Percentiles rank a stretch among this genome's conserved stretches.
These are phyloP conservation scores for Pantherophis guttatus DNA, from an alignment of 2,113 vertebrate species.

Conservation along the genomic window DNA sequence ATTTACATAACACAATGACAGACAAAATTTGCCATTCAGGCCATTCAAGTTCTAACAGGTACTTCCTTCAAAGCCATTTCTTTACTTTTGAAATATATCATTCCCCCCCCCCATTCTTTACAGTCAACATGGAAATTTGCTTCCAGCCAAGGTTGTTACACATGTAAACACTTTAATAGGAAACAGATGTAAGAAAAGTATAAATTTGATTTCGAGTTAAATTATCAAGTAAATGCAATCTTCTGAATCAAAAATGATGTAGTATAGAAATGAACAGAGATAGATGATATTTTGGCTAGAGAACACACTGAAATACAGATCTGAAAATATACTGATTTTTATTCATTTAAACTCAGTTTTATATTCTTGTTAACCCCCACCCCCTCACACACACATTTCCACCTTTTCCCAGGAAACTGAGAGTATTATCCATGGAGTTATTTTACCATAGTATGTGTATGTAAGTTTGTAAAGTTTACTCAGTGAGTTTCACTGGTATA, in stretches of 20 bases:
- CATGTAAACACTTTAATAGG: not conserved
- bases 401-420: not conserved
- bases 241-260: conserved; percentile 36
- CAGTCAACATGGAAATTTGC: conserved; percentile 13
- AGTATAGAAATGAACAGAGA: not conserved
- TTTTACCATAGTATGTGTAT: not conserved
- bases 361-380: not conserved
- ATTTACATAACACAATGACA: conserved; percentile 11
- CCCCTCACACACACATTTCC: not conserved
- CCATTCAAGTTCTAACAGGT: conserved; percentile 16
- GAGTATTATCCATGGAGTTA: not conserved
- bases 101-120: conserved; percentile 10
- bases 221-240: conserved; percentile 26
- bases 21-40: conserved; percentile 1
- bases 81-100: conserved; percentile 8
- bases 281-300: not conserved
- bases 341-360: not conserved
- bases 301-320: not conserved
- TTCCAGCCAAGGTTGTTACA: conserved; percentile 8
- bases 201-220: conserved; percentile 17
- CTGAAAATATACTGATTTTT: not conserved
- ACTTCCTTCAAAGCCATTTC: conserved; percentile 1
- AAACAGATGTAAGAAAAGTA: not conserved
- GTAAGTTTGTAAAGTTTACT: not conserved
- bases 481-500: not conserved